A percentile compares a stretch with the other conserved stretches of the same genome.
Conservation (phyloP, 1,140 invertebrate genomes). For the Dufourea novaeangliae region DNA sequence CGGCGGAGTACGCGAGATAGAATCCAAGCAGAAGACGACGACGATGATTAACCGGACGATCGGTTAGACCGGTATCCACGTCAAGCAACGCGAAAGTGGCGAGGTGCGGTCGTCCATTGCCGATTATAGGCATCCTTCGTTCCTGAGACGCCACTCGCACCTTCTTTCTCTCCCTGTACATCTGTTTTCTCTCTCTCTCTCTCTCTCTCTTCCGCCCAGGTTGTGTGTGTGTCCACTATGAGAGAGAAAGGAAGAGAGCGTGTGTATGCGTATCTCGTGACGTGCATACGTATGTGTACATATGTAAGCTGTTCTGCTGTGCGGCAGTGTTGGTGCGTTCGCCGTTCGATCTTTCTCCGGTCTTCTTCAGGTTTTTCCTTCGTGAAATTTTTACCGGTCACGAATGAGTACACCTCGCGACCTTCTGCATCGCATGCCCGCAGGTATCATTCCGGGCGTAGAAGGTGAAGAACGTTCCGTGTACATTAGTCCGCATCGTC, state of each 20-base stretch:
- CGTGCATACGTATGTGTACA: neutral
- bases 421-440: slow-evolving; percentile 52
- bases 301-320: too few species aligned
- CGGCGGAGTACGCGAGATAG: slow-evolving; percentile 35
- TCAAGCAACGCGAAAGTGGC: slow-evolving; percentile 72
- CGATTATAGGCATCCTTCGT: slow-evolving; percentile 77
- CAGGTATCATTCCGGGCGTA: slow-evolving; percentile 25
- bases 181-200: slow-evolving; percentile 26
- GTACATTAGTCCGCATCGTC: slow-evolving; percentile 26
- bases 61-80: slow-evolving; percentile 64
- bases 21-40: slow-evolving; percentile 44
- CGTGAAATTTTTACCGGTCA: slow-evolving; percentile 52
- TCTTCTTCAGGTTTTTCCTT: slow-evolving; percentile 17
- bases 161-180: slow-evolving; percentile 28
- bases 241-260: slow-evolving; percentile 47
- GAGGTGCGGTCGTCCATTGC: slow-evolving; percentile 76
- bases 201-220: neutral
- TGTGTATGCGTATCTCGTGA: neutral
- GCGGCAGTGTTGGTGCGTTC: neutral
- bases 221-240: neutral
- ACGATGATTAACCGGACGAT: slow-evolving; percentile 71
- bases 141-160: slow-evolving; percentile 42
- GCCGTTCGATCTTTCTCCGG: slow-evolving; percentile 32
- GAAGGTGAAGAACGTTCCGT: neutral
- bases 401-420: slow-evolving; percentile 55